Evolutionary conservation across 2,797 vertebrate species (phyloP).

Genomic region (Xyrichtys novacula): DNA sequence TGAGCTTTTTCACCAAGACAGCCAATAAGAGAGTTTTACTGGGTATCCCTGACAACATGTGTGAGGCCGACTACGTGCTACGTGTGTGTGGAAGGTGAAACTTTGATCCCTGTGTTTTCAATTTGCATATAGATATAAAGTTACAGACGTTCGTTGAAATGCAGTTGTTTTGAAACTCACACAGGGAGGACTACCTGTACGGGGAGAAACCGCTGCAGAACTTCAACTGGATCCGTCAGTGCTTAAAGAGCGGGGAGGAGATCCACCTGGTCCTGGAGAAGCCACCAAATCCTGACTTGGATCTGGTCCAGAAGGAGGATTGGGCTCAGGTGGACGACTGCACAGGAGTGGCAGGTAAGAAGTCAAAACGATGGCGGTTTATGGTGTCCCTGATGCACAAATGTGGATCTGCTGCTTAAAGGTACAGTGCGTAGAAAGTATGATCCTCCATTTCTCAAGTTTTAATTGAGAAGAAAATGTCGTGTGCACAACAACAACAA

Average conservation of each 20-base stretch:
- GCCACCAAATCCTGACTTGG: slow-evolving; percentile 88
- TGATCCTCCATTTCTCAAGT: too few species aligned
- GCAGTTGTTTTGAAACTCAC: too few species aligned
- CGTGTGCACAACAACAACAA: too few species aligned
- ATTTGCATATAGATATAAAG: too few species aligned
- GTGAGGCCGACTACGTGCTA: slow-evolving; percentile 92
- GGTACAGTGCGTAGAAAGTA: too few species aligned
- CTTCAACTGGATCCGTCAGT: slow-evolving; percentile 97
- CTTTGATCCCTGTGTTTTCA: too few species aligned
- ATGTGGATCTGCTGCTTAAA: too few species aligned
- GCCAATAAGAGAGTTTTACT: slow-evolving; percentile 93
- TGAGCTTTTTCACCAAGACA: slow-evolving; percentile 91
- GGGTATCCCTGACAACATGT: slow-evolving; percentile 89
- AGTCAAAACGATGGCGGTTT: background rate
- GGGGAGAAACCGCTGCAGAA: slow-evolving; percentile 91
- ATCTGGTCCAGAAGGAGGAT: slow-evolving; percentile 94
- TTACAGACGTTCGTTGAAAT: too few species aligned
- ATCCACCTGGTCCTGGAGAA: slow-evolving; percentile 93
- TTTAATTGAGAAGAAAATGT: too few species aligned
- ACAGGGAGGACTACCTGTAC: slow-evolving; percentile 93
- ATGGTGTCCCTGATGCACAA: too few species aligned
- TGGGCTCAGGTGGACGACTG: slow-evolving; percentile 98
- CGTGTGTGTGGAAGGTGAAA: slow-evolving; percentile 90
- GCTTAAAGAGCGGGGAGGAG: slow-evolving; percentile 95
- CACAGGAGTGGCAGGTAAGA: slow-evolving; percentile 89